Conservation (phyloP, 2,113 vertebrate genomes). For the Scortum barcoo region DNA sequence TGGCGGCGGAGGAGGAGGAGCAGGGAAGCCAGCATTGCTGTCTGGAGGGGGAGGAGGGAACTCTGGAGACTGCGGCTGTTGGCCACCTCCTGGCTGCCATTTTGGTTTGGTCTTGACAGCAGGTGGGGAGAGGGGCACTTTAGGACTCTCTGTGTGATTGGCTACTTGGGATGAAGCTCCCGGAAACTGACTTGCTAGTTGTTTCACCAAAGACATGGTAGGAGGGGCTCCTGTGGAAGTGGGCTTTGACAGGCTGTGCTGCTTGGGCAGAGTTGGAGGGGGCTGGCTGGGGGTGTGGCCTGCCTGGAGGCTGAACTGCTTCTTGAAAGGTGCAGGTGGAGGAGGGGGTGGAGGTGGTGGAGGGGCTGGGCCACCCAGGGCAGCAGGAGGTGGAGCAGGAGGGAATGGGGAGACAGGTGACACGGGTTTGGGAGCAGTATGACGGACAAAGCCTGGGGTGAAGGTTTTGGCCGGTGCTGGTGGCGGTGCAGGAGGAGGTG, state of each 20-base stretch:
- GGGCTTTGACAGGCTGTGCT: conserved; percentile 88
- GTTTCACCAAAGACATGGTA: conserved; percentile 89
- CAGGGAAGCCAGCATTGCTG: conserved; percentile 57
- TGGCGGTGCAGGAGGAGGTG: conserved; percentile 72
- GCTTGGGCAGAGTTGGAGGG: conserved; percentile 91
- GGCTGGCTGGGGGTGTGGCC: conserved; percentile 79
- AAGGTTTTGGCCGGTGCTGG: conserved; percentile 87
- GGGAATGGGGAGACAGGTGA: conserved; percentile 76
- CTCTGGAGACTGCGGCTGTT: conserved; percentile 86
- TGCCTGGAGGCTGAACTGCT: conserved; percentile 83
- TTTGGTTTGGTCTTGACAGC: conserved; percentile 95
- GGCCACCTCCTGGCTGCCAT: conserved; percentile 89
- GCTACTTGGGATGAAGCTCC: conserved; percentile 73
- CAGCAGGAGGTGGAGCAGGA: conserved; percentile 66
- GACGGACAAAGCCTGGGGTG: conserved; percentile 79
- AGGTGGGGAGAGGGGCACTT: conserved; percentile 89
- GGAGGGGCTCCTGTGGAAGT: conserved; percentile 54
- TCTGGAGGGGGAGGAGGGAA: conserved; percentile 86
- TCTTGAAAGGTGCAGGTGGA: conserved; percentile 85
- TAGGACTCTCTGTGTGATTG: conserved; percentile 77
- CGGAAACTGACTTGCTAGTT: conserved; percentile 92
- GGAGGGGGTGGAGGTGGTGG: conserved; percentile 80
- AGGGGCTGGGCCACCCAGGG: conserved; percentile 38
- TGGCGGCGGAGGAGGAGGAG: conserved; percentile 58
- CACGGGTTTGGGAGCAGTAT: conserved; percentile 80